Evolutionary conservation across 1,140 invertebrate genomes (phyloP), one percentile per base, ranked within the genome.

Genomic region (Trichogramma pretiosum): DNA sequence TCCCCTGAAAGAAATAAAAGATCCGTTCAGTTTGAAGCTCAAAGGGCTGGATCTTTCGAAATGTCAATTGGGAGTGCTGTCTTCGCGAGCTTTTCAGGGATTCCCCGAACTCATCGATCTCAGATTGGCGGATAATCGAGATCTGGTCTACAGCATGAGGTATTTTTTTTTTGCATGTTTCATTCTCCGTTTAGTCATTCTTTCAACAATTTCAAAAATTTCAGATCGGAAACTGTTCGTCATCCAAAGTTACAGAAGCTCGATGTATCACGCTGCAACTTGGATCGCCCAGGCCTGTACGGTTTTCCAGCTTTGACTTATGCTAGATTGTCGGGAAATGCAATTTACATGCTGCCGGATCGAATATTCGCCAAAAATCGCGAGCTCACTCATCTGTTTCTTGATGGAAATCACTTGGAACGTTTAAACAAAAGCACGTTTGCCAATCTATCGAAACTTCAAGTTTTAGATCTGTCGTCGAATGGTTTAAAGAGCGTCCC

Each of bases 211-310:
- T 9, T 3, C 13, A 3, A 68, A 34, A 56, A 55, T 38, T 59
- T 74, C n/a, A 70, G 73, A 46, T 75, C 74, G 11, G 59, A 64
- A 21, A 77, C 76, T 16, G 18, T 68, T 13, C 52, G 21, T 1
- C 66, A 68, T 19, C 5, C 32, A 1, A 66, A 64, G 10, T 53
- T 84, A 11, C 73, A 67, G 33, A 69, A 63, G 37, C 56, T 85
- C 28, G 81, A 84, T 54, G 68, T 79, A 4, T 80, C 81, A 2
- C 74, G 72, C 37, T 84, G 82, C 56, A 82, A 79, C 56, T 62
- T 84, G 28, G 74, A 82, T 50, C 63, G 69, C 37, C 72, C 80
- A 3, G 79, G 77, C 48, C 54, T 79, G 2, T 70, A 74, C 36
- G 76, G 76, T n/a, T 67, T 84, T 39, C 78, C 79, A 11, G 73